Evolutionary conservation across 1,140 invertebrate genomes (phyloP).

Genomic region (Pomacea maculata): DNA sequence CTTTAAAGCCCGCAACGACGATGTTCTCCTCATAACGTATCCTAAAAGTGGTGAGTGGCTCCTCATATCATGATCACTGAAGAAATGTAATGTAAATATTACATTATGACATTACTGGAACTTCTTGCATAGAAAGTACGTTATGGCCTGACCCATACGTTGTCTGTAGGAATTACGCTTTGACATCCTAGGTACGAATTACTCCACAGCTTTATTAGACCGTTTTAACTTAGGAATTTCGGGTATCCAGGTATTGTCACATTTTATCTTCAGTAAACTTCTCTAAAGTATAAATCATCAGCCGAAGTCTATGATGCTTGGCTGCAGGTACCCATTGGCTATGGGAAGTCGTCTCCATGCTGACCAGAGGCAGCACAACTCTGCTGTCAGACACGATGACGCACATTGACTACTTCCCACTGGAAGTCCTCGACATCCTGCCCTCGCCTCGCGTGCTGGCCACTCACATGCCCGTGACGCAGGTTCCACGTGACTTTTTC

Average conservation of each 20-base stretch:
- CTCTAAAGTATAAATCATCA: background rate
- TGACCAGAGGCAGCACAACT: constrained; percentile 22
- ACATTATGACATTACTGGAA: no score
- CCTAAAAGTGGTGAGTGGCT: constrained; percentile 3
- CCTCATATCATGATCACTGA: no score
- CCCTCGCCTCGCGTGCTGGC: constrained; percentile 36
- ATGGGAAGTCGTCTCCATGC: constrained; percentile 41
- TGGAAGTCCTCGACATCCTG: constrained; percentile 11
- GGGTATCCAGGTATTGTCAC: no score
- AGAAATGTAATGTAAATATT: no score
- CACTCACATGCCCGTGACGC: constrained; percentile 31
- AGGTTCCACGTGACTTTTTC: constrained; percentile 28
- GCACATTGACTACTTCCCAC: constrained; percentile 18
- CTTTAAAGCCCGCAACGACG: constrained; percentile 12
- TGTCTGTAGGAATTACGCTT: no score
- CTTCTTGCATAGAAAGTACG: no score
- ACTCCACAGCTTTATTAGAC: no score
- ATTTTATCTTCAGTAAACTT: background rate
- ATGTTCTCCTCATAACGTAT: constrained; percentile 11
- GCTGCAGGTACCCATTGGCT: constrained; percentile 42
- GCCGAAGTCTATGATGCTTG: background rate
- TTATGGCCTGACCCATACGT: no score
- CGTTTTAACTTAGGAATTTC: no score
- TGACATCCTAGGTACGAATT: no score
- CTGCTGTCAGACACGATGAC: constrained; percentile 12